Evolutionary conservation across 2,797 vertebrate genomes (phyloP), one percentile per base, ranked within the genome.

Genomic region (Vespertilio murinus): DNA sequence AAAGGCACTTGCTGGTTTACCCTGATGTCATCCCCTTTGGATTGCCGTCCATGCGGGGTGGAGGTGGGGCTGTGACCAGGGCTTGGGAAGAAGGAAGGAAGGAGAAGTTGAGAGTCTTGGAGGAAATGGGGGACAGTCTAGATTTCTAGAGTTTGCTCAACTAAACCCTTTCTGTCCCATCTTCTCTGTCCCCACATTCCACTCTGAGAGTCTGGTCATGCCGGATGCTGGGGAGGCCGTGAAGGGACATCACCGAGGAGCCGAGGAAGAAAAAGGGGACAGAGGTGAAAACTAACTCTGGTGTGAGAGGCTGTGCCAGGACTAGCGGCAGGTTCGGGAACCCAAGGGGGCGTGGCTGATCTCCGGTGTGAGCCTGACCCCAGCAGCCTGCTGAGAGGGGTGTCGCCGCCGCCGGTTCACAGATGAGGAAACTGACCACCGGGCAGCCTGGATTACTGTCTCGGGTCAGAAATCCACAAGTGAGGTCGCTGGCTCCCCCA

Each of bases 351-450:
- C 13, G 0, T 22, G 49, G 5, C 20, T 0, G 14, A 4, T 11
- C 23, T 0, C 1, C 25, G 7, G 8, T 16, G 2, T 5, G 20
- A 54, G 9, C 6, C 30, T 5, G 33, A 22, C 20, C 22, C 22
- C 14, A 25, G 45, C 49, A 28, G 42, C 13, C 49, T n/a, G 9
- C 20, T 5, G 8, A 65, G 81, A 33, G 14, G 3, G 1, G 0
- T 7, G 2, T 1, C 25, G 2, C 16, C 9, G 33, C 14, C 9
- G 33, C 14, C 6, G 0, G 42, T 5, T 54, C 11, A 33, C 23
- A 38, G 59, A 7, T 12, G 4, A 10, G 4, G 59, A 85, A 22
- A 35, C 9, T 0, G 28, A n/a, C 2, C 7, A 20, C 3, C 23
- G 3, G 17, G n/a, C 69, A 81, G 47, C 4, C 23, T 1, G 18